phyloP scores from a whole-genome alignment of 2,113 vertebrate genomes.

The Loxodonta africana region DNA sequence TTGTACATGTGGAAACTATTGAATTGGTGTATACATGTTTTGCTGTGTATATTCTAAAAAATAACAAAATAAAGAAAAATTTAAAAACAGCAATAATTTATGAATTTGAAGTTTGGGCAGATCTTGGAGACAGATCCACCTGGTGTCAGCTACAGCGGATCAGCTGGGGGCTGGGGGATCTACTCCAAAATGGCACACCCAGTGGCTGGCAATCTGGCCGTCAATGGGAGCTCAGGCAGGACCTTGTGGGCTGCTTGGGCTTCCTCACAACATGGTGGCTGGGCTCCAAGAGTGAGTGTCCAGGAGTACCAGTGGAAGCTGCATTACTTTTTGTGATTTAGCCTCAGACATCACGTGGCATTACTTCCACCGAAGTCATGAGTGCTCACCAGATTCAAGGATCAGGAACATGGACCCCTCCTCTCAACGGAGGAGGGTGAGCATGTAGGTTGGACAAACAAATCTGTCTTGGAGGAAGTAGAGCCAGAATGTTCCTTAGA shows the following conservation, averaged over 20 bases:
- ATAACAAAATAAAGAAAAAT: not conserved
- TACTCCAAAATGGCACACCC: not conserved
- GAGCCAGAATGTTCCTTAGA: too few relatives aligned
- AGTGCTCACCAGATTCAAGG: not conserved
- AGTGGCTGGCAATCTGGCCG: not conserved
- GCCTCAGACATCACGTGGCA: not conserved
- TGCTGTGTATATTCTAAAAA: not conserved
- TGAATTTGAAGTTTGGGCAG: not conserved
- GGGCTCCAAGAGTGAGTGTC: too few relatives aligned
- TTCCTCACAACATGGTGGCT: not conserved
- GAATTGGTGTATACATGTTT: not conserved
- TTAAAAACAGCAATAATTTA: not conserved
- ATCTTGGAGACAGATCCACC: rapidly evolving
- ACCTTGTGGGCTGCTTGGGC: not conserved
- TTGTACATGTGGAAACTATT: too few relatives aligned
- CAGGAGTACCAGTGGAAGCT: not conserved
- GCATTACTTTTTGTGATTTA: not conserved
- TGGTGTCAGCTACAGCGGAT: not conserved
- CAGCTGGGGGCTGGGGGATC: not conserved
- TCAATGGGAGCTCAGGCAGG: not conserved
- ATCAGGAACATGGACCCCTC: not conserved
- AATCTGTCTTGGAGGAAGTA: too few relatives aligned
- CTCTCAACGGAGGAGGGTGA: not conserved
- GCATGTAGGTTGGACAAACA: too few relatives aligned
- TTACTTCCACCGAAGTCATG: not conserved